Evolutionary conservation across 2,888 invertebrate species (phyloP).

Genomic region (Campoplex capitator): DNA sequence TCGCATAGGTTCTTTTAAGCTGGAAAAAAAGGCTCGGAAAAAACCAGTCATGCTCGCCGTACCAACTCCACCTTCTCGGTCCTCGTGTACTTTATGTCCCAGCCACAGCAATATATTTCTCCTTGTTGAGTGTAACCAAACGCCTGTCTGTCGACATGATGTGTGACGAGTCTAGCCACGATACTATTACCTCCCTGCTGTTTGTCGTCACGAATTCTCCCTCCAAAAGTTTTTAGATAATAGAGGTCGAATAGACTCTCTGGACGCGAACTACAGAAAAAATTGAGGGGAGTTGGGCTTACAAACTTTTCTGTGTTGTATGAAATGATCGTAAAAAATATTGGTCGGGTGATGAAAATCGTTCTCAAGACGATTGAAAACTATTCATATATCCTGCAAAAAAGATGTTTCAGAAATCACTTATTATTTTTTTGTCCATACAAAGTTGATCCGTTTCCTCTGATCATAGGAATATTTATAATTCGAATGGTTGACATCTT

Average conservation of each 20-base stretch:
- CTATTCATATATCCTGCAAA: too few relatives aligned
- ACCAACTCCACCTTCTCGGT: too few relatives aligned
- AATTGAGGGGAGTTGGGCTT: too few relatives aligned
- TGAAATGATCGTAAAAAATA: not conserved
- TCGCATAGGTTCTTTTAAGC: conserved; percentile 34
- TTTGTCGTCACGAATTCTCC: not conserved
- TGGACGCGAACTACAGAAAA: too few relatives aligned
- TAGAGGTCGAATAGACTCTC: not conserved
- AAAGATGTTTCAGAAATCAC: not conserved
- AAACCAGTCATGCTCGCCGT: conserved; percentile 1
- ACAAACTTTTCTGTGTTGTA: not conserved
- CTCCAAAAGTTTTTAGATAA: not conserved
- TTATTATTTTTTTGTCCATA: not conserved
- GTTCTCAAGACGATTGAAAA: too few relatives aligned
- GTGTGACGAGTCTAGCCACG: conserved; percentile 23
- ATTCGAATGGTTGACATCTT: not conserved
- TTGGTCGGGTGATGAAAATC: not conserved
- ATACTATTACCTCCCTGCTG: not conserved
- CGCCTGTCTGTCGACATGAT: conserved; percentile 42
- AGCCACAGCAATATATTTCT: not conserved
- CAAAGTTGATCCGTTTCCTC: not conserved
- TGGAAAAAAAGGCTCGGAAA: conserved; percentile 33
- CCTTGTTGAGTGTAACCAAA: conserved; percentile 42
- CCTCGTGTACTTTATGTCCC: not conserved
- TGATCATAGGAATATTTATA: not conserved